A percentile compares a stretch with the other conserved stretches of the same genome.
Evolutionary conservation across 2,888 invertebrate species (phyloP).

Genomic region (Brenthis ino): DNA sequence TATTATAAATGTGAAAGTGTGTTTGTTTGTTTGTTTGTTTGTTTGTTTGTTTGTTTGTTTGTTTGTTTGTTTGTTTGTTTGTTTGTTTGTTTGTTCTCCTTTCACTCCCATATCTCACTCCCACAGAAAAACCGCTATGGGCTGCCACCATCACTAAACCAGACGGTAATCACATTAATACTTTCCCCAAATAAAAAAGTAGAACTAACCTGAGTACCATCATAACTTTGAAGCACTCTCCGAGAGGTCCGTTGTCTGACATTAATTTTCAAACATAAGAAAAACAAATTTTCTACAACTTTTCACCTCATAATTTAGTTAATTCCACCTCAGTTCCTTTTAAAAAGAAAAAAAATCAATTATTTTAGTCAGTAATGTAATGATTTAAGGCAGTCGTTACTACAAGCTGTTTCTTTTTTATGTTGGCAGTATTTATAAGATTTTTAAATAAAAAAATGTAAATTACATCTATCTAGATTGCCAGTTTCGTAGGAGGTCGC

Average conservation of each 20-base stretch:
- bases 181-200: not conserved
- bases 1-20: no score
- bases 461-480: no score
- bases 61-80: no score
- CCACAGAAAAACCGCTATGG: no score
- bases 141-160: no score
- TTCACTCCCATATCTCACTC: no score
- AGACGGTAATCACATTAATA: not conserved
- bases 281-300: slow-evolving; percentile 16
- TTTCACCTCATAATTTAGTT: slow-evolving; percentile 27
- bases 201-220: not conserved
- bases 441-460: not conserved
- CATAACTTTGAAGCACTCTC: not conserved
- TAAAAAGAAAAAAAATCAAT: slow-evolving; percentile 18
- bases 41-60: no score
- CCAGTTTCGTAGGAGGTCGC: no score
- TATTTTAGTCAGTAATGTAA: slow-evolving; percentile 17
- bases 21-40: no score
- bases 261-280: slow-evolving; percentile 11
- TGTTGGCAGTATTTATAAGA: not conserved
- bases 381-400: slow-evolving; percentile 13
- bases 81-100: no score
- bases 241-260: no score
- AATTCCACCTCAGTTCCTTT: slow-evolving; percentile 15
- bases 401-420: slow-evolving; percentile 16